Percentiles rank a stretch among this genome's conserved stretches.
Evolutionary conservation across 2,113 vertebrate genomes (phyloP).

Genomic region (Triplophysa tibetana): DNA sequence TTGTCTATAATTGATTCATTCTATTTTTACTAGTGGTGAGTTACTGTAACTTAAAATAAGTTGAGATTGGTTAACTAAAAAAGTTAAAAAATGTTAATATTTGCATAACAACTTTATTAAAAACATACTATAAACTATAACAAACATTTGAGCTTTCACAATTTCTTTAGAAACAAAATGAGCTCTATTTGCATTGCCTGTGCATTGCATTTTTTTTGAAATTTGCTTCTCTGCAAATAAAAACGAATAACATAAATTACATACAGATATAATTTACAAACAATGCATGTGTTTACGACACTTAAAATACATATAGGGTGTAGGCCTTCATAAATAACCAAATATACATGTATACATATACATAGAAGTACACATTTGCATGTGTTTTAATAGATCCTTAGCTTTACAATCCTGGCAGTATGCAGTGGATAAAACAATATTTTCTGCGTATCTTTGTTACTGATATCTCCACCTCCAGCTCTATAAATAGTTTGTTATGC

Average conservation of each 20-base stretch:
- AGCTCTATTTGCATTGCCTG: neutral
- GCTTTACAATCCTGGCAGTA: neutral
- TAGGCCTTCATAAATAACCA: too few relatives aligned
- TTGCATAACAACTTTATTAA: neutral
- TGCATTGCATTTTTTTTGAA: too few relatives aligned
- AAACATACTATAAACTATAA: too few relatives aligned
- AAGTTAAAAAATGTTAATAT: neutral
- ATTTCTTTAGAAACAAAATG: neutral
- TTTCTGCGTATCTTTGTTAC: neutral
- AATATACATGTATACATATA: too few relatives aligned
- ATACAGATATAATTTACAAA: neutral
- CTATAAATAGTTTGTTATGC: neutral
- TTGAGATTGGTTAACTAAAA: too few relatives aligned
- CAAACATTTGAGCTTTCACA: too few relatives aligned
- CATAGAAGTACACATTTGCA: too few relatives aligned
- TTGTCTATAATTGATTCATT: too few relatives aligned
- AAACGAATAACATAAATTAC: neutral
- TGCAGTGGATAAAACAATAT: neutral
- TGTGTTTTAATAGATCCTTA: conserved; percentile 1
- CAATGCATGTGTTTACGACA: neutral
- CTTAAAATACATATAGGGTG: neutral
- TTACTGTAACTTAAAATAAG: too few relatives aligned
- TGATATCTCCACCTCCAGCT: conserved; percentile 4
- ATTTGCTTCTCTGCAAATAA: neutral
- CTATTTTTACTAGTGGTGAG: too few relatives aligned